phyloP scores from a whole-genome alignment of 2,888 invertebrate genomes.

The Hyposoter dolosus region DNA sequence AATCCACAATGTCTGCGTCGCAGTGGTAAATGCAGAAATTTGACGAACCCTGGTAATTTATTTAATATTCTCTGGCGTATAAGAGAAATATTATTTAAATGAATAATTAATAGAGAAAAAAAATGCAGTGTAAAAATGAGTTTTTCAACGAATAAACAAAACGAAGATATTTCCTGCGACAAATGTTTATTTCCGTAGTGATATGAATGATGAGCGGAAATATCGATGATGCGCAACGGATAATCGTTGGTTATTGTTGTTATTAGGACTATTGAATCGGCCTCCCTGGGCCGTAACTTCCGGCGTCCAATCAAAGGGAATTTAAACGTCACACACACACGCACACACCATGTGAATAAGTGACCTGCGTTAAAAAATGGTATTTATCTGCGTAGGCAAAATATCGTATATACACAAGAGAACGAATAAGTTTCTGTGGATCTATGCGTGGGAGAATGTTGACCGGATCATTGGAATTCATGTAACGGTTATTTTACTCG shows the following conservation, averaged over 20 bases:
- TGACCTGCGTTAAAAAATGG: background rate
- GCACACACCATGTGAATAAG: conserved; percentile 12
- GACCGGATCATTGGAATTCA: conserved; percentile 74
- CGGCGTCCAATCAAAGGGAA: conserved; percentile 63
- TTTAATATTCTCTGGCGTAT: background rate
- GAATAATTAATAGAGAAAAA: background rate
- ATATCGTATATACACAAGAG: conserved; percentile 11
- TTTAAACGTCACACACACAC: conserved; percentile 16
- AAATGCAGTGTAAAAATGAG: background rate
- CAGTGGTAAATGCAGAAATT: background rate
- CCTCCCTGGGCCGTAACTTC: conserved; percentile 68
- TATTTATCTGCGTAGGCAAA: conserved; percentile 57
- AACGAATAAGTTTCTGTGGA: conserved; percentile 19
- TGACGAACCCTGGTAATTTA: background rate
- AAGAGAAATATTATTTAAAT: background rate
- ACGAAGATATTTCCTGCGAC: background rate
- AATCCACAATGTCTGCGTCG: background rate
- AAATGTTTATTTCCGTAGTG: background rate
- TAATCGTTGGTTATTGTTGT: conserved; percentile 25
- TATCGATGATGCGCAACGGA: conserved; percentile 63
- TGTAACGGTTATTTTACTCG: conserved; percentile 72
- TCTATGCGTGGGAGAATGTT: conserved; percentile 72
- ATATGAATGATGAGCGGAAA: conserved; percentile 59
- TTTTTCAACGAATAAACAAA: background rate
- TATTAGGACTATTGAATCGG: conserved; percentile 62